phyloP scores from a whole-genome alignment of 2,797 vertebrate species.

The Lepus oiostolus region DNA sequence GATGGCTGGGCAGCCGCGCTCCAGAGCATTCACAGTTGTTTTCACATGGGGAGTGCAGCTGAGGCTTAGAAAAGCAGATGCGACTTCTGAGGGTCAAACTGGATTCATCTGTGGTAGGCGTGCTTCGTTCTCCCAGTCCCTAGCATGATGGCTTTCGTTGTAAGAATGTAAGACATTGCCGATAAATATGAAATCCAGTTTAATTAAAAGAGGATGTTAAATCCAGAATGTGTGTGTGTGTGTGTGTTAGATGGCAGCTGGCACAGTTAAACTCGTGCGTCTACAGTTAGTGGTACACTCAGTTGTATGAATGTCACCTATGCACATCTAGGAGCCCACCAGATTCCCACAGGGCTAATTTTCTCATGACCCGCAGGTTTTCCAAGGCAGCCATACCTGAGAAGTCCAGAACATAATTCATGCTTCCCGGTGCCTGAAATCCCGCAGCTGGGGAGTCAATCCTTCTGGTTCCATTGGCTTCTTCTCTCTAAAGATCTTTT shows the following conservation, averaged over 20 bases:
- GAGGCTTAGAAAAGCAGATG: constrained; percentile 22
- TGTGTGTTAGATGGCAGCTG: neutral
- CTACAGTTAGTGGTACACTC: no score
- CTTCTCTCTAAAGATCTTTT: constrained; percentile 37
- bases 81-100: neutral
- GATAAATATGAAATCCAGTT: neutral
- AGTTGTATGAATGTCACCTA: neutral
- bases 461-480: neutral
- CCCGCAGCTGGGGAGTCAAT: neutral
- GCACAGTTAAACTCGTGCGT: neutral
- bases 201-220: constrained; percentile 42
- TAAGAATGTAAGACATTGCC: neutral
- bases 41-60: neutral
- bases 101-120: neutral
- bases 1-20: neutral
- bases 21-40: rapidly evolving
- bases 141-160: neutral
- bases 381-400: neutral
- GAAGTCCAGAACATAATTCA: neutral
- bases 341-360: neutral
- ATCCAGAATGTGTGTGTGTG: neutral
- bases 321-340: neutral
- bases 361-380: neutral
- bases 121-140: neutral
- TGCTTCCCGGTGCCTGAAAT: neutral